These are phyloP conservation scores for Camptogramma bilineatum DNA, from an alignment of 2,888 invertebrate genomes.

Conservation along the genomic window DNA sequence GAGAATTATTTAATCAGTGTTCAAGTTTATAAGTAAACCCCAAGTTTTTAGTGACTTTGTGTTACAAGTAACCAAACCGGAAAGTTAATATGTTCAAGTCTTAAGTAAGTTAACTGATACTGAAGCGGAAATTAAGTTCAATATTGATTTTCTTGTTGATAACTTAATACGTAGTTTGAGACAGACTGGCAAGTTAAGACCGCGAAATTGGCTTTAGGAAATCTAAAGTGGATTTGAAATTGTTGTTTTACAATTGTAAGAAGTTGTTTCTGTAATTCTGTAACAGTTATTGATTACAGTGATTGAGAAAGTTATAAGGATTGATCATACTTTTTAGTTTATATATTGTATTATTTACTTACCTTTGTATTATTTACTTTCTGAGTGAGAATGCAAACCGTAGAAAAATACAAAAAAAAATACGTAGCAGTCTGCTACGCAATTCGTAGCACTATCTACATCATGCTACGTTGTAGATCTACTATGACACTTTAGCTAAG, in stretches of 20 bases:
- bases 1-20: too few relatives aligned
- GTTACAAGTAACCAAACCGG: neutral
- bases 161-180: neutral
- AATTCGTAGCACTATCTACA: neutral
- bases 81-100: neutral
- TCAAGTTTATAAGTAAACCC: too few relatives aligned
- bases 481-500: neutral
- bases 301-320: too few relatives aligned
- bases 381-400: too few relatives aligned
- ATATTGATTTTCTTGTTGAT: neutral
- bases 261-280: too few relatives aligned
- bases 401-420: too few relatives aligned
- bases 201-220: neutral
- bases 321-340: too few relatives aligned
- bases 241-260: too few relatives aligned
- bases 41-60: neutral
- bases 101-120: neutral
- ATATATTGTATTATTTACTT: too few relatives aligned
- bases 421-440: slow-evolving; percentile 9
- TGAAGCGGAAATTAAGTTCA: neutral
- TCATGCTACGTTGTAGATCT: neutral
- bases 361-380: too few relatives aligned
- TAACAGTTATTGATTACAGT: too few relatives aligned
- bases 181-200: neutral
- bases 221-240: too few relatives aligned